Percentiles rank a stretch among this genome's conserved stretches.
phyloP scores from a whole-genome alignment of 1,140 invertebrate species.

The Sesamia nonagrioides region DNA sequence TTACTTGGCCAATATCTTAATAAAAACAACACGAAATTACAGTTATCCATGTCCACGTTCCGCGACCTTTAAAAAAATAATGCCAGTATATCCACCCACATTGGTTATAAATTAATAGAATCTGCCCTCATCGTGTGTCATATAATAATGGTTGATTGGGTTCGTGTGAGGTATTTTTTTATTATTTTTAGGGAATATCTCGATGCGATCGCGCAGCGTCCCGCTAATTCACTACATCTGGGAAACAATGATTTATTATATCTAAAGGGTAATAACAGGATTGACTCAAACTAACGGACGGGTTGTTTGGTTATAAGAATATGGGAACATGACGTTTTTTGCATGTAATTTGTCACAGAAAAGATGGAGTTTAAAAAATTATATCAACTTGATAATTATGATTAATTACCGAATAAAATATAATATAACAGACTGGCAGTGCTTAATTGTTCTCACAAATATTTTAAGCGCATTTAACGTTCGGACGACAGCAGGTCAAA shows the following conservation, averaged over 20 bases:
- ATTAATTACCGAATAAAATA: too few species aligned
- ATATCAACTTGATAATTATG: too few species aligned
- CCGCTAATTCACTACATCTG: slow-evolving; percentile 78
- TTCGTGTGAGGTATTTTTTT: slow-evolving; percentile 86
- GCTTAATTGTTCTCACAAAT: neutral
- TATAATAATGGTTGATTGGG: slow-evolving; percentile 84
- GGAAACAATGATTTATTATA: slow-evolving; percentile 76
- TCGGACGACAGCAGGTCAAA: too few species aligned
- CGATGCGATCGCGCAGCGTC: slow-evolving; percentile 62
- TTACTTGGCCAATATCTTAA: slow-evolving; percentile 62
- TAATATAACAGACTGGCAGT: neutral
- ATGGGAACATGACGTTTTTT: neutral
- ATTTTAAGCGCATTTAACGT: too few species aligned
- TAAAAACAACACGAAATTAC: slow-evolving; percentile 75
- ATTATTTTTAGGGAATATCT: slow-evolving; percentile 77
- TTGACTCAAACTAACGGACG: slow-evolving; percentile 52
- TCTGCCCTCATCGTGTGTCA: slow-evolving; percentile 81
- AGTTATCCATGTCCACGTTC: slow-evolving; percentile 72
- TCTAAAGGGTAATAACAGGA: slow-evolving; percentile 65
- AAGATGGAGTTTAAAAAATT: too few species aligned
- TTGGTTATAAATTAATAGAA: slow-evolving; percentile 87
- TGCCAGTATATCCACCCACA: slow-evolving; percentile 85
- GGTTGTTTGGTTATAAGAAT: slow-evolving; percentile 31
- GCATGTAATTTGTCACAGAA: neutral
- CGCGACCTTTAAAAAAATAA: slow-evolving; percentile 79